A percentile compares a stretch with the other conserved stretches of the same genome.
phyloP scores from a whole-genome alignment of 2,888 invertebrate genomes.

The Hartigia nigra region DNA sequence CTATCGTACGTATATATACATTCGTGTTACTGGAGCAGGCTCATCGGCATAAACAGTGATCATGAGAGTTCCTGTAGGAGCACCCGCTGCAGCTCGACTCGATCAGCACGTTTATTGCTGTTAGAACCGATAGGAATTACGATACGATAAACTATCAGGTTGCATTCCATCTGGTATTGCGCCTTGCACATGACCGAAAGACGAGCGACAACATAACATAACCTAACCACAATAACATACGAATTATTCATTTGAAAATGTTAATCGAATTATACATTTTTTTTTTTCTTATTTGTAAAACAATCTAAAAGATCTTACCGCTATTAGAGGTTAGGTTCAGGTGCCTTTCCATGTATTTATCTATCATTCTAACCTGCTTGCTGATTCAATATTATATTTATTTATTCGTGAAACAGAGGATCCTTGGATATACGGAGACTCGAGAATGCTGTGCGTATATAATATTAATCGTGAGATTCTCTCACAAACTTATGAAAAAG shows the following conservation, averaged over 20 bases:
- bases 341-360: background rate
- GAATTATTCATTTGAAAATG: background rate
- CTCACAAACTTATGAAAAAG: background rate
- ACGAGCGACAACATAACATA: background rate
- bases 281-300: background rate
- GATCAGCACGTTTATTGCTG: conserved; percentile 30
- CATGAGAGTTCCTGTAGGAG: conserved; percentile 11
- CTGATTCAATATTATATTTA: background rate
- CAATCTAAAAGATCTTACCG: background rate
- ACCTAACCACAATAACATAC: background rate
- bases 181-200: conserved; percentile 35
- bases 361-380: background rate
- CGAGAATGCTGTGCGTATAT: background rate
- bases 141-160: conserved; percentile 51
- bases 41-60: conserved; percentile 11
- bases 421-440: background rate
- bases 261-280: background rate
- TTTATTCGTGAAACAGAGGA: background rate
- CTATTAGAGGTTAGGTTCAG: background rate
- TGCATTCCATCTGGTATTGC: conserved; percentile 48
- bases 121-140: conserved; percentile 49
- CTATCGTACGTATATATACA: background rate
- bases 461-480: background rate
- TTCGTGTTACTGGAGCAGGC: background rate
- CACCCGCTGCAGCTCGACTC: background rate